These are phyloP conservation scores for Tetheella fluctuosa DNA, from an alignment of 2,888 invertebrate genomes.

Conservation along the genomic window DNA sequence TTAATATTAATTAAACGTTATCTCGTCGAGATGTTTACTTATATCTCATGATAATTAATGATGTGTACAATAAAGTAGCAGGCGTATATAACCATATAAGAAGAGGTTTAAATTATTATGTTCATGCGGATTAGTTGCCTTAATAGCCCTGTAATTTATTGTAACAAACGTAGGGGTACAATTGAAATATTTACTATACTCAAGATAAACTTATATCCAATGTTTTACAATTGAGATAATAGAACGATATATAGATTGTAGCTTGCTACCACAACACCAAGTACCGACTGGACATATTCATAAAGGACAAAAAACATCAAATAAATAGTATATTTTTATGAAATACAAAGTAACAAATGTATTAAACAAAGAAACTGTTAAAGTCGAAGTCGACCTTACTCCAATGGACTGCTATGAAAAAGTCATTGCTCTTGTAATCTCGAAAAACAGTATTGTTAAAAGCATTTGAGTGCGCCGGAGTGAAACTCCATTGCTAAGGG, in stretches of 20 bases:
- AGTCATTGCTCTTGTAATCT: slow-evolving; percentile 38
- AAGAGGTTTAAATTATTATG: not conserved
- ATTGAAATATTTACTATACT: no score
- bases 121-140: not conserved
- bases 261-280: no score
- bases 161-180: no score
- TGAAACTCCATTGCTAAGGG: slow-evolving; percentile 23
- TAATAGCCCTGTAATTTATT: not conserved
- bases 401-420: slow-evolving; percentile 30
- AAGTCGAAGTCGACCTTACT: slow-evolving; percentile 21
- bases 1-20: slow-evolving; percentile 4
- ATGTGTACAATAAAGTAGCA: not conserved
- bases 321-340: no score
- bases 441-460: slow-evolving; percentile 32
- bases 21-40: slow-evolving; percentile 5
- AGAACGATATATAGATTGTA: no score
- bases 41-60: not conserved
- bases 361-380: slow-evolving; percentile 20
- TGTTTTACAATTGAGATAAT: no score
- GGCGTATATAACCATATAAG: not conserved
- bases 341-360: slow-evolving; percentile 21
- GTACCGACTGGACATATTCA: slow-evolving; percentile 3
- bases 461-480: slow-evolving; percentile 26
- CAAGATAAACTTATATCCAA: no score
- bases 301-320: not conserved